These are phyloP conservation scores for Cerceris ruficornis DNA, from an alignment of 2,888 invertebrate genomes.

Conservation along the genomic window DNA sequence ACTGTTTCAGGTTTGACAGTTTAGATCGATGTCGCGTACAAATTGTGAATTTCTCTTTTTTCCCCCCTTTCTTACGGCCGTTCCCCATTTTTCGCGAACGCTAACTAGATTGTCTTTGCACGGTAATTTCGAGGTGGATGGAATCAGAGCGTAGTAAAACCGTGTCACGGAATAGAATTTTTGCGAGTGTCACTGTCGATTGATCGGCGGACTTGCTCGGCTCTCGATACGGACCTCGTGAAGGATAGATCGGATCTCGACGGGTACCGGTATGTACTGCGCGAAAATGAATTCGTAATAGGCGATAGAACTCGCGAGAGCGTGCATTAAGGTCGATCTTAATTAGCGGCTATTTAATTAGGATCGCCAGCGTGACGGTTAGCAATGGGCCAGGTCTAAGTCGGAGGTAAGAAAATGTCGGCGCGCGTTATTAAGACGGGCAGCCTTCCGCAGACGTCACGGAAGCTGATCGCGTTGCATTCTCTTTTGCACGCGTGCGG, in stretches of 20 bases:
- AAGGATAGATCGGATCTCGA: constrained; percentile 23
- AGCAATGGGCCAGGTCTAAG: constrained; percentile 76
- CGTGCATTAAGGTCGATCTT: constrained; percentile 80
- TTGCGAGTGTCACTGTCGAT: background rate
- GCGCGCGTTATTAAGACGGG: constrained; percentile 77
- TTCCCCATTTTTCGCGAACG: no score
- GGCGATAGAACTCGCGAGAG: constrained; percentile 71
- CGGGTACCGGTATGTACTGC: constrained; percentile 49
- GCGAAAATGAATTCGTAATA: constrained; percentile 69
- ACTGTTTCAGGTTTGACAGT: background rate
- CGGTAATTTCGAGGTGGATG: no score
- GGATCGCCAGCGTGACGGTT: constrained; percentile 80
- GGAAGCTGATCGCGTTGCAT: constrained; percentile 74
- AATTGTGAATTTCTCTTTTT: background rate
- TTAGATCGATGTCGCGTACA: background rate
- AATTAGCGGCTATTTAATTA: constrained; percentile 81
- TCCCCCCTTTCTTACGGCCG: no score
- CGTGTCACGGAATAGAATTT: no score
- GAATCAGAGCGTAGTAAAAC: no score
- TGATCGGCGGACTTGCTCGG: background rate
- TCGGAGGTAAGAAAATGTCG: constrained; percentile 74
- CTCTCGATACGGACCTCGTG: constrained; percentile 17
- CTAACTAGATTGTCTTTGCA: no score
- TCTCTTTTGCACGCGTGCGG: constrained; percentile 42
- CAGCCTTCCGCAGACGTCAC: constrained; percentile 75